These are phyloP conservation scores for Laticauda laticaudata DNA, from an alignment of 2,113 vertebrate genomes.

Conservation along the genomic window DNA sequence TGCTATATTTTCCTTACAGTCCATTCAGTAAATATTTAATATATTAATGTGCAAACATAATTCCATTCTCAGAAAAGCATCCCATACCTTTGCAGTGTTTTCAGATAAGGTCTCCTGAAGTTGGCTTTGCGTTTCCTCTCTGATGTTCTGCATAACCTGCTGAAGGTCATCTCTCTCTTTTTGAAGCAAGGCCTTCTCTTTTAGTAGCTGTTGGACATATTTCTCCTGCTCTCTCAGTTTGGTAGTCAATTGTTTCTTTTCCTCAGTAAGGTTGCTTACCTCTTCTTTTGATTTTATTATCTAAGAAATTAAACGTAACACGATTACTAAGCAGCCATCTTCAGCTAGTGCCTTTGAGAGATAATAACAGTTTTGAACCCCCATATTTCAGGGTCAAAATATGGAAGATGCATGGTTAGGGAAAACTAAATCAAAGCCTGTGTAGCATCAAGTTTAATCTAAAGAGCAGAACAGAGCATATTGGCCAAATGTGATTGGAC, in stretches of 20 bases:
- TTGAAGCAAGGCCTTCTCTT: constrained; percentile 24
- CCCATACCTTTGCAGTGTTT: no score
- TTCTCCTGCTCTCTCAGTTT: not conserved
- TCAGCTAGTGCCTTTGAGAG: not conserved
- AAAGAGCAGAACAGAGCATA: no score
- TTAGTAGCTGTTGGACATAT: constrained; percentile 12
- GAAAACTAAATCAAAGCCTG: not conserved
- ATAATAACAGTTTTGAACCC: not conserved
- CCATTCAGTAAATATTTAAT: no score
- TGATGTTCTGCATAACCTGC: no score
- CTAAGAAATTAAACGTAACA: not conserved
- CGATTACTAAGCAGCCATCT: not conserved
- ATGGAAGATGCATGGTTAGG: not conserved
- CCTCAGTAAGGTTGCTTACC: not conserved
- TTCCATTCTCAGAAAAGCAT: no score
- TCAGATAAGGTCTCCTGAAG: no score
- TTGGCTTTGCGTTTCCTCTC: no score
- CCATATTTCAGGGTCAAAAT: no score
- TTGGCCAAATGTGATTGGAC: no score
- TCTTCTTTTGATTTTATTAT: constrained; percentile 2
- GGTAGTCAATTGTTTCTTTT: constrained; percentile 1
- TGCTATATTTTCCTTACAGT: no score
- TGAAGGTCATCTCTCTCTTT: constrained; percentile 49
- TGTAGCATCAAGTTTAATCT: no score
- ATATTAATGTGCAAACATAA: no score